Evolutionary conservation across 2,797 vertebrate species (phyloP), one percentile per base, ranked within the genome.

Genomic region (Muraenolepis orangiensis): DNA sequence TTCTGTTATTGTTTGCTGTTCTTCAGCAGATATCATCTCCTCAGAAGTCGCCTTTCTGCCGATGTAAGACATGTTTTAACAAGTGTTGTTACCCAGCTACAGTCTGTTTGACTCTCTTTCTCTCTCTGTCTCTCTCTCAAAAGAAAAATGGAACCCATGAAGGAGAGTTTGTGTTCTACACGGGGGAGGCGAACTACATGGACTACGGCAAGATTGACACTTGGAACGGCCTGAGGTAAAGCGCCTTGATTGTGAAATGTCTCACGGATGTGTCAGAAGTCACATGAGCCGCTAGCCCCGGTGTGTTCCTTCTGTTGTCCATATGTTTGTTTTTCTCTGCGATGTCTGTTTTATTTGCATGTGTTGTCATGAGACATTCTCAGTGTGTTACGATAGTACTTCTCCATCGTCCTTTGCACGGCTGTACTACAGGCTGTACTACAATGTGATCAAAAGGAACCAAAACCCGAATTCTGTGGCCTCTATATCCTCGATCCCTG

Each of bases 71-170:
- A 26, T 26, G n/a, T 64, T 26, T 12, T 2, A 28, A n/a, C n/a
- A 23, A 3, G 51, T 20, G 6, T 18, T 51, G 16, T n/a, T n/a
- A 57, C 46, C 5, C 46, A 51, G 18, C 46, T 57, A 6, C 8
- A 20, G 4, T 1, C 46, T 38, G 6, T 64, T 64, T 64, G 10
- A 26, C 57, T 26, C 23, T 64, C 8, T 28, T 23, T 32, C 16
- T 26, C 18, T 31, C 57, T n/a, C 23, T 1, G 66, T 38, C 66
- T 36, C 23, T 1, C 75, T 38, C 83, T 85, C 31, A 20, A 28
- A 80, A 95, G 94, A 93, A 93, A 94, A 95, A 95, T 30, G 94
- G 94, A 80, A 93, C 93, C 36, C 92, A 94, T 26, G 93, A 95
- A 82, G 94, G 93, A 51, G 93, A 94, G 84, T 95, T 94, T 91